Evolutionary conservation across 2,797 vertebrate species (phyloP), one percentile per base, ranked within the genome.

Genomic region (Telmatherina bonti): DNA sequence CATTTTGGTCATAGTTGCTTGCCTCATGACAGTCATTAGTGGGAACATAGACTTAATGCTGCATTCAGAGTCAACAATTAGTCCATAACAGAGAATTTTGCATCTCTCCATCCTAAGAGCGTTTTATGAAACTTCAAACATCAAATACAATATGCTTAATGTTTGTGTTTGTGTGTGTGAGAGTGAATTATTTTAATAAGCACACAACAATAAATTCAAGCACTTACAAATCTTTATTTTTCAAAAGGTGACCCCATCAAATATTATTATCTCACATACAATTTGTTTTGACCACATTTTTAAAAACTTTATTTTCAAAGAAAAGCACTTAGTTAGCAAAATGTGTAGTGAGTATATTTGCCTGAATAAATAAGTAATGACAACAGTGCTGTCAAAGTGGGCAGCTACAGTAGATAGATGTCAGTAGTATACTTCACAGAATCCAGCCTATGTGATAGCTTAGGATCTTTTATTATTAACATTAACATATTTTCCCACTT

Each of bases 221-320:
- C 87, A 88, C 71, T 92, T 92, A 91, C 74, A 90, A 91, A 93
- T 90, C 55, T 92, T 93, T 92, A 91, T 85, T 91, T 87, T 73
- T 91, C 81, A 93, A 93, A 93, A 93, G 74, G 83, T 58, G 79
- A 84, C 83, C 85, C 76, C 84, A 86, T 91, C 78, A 86, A 85
- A 88, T 88, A 72, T 78, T 72, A 76, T 79, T 80, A 52, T 76
- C 63, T 69, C 36, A 63, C 67, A 22, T 82, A 82, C 8, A 36
- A 64, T 80, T 74, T 74, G 31, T 77, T 85, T 81, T 60, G 55
- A 73, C 54, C 76, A 91, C 82, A 66, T 73, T 79, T 85, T 80
- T 87, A 90, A 86, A 89, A 85, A 80, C 61, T 53, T 47, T 78
- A 56, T 43, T 60, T 61, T 6, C 58, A 76, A 83, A 79, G 79